A percentile compares a stretch with the other conserved stretches of the same genome.
Evolutionary conservation across 1,140 invertebrate species (phyloP).

Genomic region (Drosophila ogumai): DNA sequence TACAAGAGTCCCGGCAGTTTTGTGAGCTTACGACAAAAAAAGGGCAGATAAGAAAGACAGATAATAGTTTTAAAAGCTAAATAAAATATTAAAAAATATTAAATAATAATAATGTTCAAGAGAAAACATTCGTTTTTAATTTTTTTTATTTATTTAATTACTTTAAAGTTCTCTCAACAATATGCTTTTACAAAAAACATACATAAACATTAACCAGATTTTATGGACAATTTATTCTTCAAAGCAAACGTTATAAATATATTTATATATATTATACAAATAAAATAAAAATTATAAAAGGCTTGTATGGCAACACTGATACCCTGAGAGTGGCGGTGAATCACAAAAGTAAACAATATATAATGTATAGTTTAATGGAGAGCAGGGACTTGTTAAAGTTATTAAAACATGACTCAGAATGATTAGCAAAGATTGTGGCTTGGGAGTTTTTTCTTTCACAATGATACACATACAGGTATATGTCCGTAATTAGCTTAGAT

Average conservation of each 20-base stretch:
- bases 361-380: background rate
- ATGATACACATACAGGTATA: too few relatives aligned
- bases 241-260: too few relatives aligned
- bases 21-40: background rate
- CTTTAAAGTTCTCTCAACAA: background rate
- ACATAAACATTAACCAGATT: background rate
- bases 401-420: slow-evolving; percentile 9
- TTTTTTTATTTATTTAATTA: background rate
- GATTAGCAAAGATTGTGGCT: background rate
- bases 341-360: slow-evolving; percentile 3
- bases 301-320: background rate
- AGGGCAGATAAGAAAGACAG: background rate
- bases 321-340: background rate
- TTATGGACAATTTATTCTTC: too few relatives aligned
- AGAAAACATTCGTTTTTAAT: too few relatives aligned
- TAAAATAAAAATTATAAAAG: background rate
- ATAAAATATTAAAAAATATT: too few relatives aligned
- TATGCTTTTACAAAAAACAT: background rate
- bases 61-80: background rate
- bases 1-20: background rate
- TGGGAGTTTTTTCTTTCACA: background rate
- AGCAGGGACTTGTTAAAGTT: background rate
- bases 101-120: too few relatives aligned
- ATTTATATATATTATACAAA: too few relatives aligned
- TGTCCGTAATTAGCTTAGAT: background rate